Base-by-base conservation (phyloP, 2,888 invertebrate species). In the Sisyra nigra region DNA sequence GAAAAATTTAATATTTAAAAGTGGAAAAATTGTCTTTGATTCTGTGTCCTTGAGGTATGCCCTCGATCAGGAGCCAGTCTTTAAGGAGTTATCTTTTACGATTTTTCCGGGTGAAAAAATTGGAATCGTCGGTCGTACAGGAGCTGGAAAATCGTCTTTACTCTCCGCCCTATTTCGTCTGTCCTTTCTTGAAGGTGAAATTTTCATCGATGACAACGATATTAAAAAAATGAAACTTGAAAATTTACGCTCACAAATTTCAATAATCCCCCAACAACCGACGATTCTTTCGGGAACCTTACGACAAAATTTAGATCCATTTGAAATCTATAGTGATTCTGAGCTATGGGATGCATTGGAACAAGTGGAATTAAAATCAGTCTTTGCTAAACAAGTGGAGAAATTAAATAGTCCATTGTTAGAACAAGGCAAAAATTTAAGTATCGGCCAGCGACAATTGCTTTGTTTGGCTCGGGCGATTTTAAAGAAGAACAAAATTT, bases 261-360 rank as follows among this genome's bases (percentile, higher is more conserved):
- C 89, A 33, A 88, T 91, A 56, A 91, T 84, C 59, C 82, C 83
- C 35, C 83, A 96, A 69, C 96, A 96, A 67, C 94, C 94, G 1
- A 87, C 94, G 36, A 69, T 96, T 46, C 96, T 96, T 67, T 89
- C 91, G 13, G 94, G 94, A 39, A 80, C 81, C 4, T 66, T 96
- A 51, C 73, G 94, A 41, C 73, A 86, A 66, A 96, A 96, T 68
- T 71, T 96, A 48, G 96, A 96, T 68, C 96, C 96, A 2, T 89
- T 93, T 63, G 70, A 75, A 50, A 61, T 62, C 2, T 74, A 84
- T 61, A 63, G 71, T 2, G 96, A 96, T 55, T 80, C 79, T 0
- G 81, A 87, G 43, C 63, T 97, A 37, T 96, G 94, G 94, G 71
- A 70, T 41, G 80, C 89, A 15, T 63, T 96, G 31, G 87, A 91